Evolutionary conservation across 2,888 invertebrate species (phyloP).

Genomic region (Tricholauxania praeusta): DNA sequence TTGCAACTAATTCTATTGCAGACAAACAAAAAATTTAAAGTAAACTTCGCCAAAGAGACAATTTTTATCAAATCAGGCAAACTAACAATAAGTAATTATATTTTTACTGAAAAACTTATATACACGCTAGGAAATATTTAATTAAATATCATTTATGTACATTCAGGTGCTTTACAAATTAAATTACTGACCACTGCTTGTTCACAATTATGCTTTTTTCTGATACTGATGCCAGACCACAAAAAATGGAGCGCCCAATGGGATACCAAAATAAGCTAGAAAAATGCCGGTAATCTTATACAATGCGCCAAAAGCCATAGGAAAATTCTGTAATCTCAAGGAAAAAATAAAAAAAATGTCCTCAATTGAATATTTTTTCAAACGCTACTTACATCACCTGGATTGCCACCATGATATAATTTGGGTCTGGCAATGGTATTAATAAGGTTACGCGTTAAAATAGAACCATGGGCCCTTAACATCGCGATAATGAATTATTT

Average conservation of each 20-base stretch:
- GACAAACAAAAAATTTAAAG: no score
- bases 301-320: slow-evolving; percentile 23
- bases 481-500: no score
- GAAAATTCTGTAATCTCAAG: slow-evolving; percentile 25
- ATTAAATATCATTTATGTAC: no score
- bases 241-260: slow-evolving; percentile 57
- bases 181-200: no score
- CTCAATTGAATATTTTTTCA: not conserved
- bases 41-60: no score
- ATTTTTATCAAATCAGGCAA: no score
- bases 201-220: no score
- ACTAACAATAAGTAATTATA: no score
- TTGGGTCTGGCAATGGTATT: slow-evolving; percentile 61
- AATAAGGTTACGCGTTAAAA: slow-evolving; percentile 62
- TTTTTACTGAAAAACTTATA: no score
- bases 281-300: slow-evolving; percentile 33
- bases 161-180: no score
- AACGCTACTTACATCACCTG: slow-evolving; percentile 54
- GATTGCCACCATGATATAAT: slow-evolving; percentile 49
- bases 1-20: no score
- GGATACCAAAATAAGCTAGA: slow-evolving; percentile 42
- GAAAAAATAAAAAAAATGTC: not conserved
- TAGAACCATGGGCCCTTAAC: slow-evolving; percentile 39
- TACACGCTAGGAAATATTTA: no score
- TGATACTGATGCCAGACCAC: slow-evolving; percentile 50